Evolutionary conservation across 2,797 vertebrate species (phyloP).

Genomic region (Xiphorhynchus erythropygius): DNA sequence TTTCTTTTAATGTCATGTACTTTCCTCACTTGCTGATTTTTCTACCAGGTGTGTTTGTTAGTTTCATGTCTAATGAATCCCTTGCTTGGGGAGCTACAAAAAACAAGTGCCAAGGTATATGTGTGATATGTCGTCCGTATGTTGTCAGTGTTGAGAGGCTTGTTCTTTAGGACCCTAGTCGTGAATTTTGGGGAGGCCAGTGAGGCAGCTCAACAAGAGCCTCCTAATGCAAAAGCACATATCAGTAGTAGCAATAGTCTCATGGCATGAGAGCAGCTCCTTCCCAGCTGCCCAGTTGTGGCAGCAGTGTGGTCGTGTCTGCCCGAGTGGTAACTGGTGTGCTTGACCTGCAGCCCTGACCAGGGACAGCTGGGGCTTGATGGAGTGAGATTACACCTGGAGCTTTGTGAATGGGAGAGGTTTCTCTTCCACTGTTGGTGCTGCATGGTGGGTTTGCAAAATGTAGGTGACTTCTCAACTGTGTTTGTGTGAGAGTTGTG

Average conservation of each 20-base stretch:
- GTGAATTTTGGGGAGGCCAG: not conserved
- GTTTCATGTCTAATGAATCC: not conserved
- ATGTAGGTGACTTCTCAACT: not conserved
- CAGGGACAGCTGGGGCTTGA: not conserved
- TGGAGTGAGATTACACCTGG: fast-evolving
- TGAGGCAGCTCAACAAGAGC: not conserved
- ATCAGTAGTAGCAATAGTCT: not conserved
- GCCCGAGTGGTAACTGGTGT: fast-evolving
- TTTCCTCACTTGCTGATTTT: not conserved
- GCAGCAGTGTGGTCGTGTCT: fast-evolving
- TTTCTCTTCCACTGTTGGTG: not conserved
- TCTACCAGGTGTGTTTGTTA: not conserved
- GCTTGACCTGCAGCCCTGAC: not conserved
- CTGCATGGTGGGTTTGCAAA: not conserved
- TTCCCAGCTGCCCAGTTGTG: not conserved
- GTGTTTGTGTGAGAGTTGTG: not conserved
- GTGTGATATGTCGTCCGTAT: not conserved
- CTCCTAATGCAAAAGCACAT: not conserved
- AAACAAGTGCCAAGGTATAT: fast-evolving
- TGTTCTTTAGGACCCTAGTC: not conserved
- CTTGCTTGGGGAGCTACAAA: not conserved
- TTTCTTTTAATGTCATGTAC: conserved; percentile 49
- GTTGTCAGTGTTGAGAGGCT: not conserved
- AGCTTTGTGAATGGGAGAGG: not conserved
- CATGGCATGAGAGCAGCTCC: not conserved